These are phyloP conservation scores for Salvelinus sp. DNA, from an alignment of 2,113 vertebrate species.

Conservation along the genomic window DNA sequence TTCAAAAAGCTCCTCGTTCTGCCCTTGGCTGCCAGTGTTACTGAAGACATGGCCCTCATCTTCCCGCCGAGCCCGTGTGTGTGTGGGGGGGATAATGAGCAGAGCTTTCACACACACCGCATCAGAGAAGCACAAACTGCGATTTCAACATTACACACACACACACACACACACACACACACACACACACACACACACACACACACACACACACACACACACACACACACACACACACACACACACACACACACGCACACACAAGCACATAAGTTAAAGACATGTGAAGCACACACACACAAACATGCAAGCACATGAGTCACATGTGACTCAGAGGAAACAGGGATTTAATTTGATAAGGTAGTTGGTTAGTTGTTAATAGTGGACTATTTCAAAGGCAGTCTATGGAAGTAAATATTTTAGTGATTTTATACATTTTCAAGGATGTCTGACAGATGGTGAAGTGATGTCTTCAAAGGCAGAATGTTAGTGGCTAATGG, in stretches of 20 bases:
- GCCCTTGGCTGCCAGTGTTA: slow-evolving; percentile 46
- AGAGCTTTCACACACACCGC: slow-evolving; percentile 12
- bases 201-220: too few relatives aligned
- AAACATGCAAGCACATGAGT: too few relatives aligned
- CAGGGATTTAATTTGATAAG: not conserved
- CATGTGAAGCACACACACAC: too few relatives aligned
- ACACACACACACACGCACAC: too few relatives aligned
- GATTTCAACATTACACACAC: slow-evolving; percentile 1
- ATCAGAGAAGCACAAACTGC: not conserved
- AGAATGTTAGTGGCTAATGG: not conserved
- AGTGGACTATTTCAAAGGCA: not conserved
- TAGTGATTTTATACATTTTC: too few relatives aligned
- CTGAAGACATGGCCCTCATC: slow-evolving; percentile 34
- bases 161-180: slow-evolving; percentile 5
- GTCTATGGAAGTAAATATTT: not conserved
- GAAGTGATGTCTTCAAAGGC: not conserved
- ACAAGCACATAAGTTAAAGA: too few relatives aligned
- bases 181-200: not conserved
- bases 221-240: slow-evolving; percentile 2
- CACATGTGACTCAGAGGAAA: not conserved
- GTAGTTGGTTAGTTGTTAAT: not conserved
- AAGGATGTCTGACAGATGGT: not conserved
- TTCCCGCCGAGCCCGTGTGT: slow-evolving; percentile 19
- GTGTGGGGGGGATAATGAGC: slow-evolving; percentile 29
- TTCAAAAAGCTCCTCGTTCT: slow-evolving; percentile 51